phyloP scores from a whole-genome alignment of 2,888 invertebrate genomes.

The Deilephila porcellus region DNA sequence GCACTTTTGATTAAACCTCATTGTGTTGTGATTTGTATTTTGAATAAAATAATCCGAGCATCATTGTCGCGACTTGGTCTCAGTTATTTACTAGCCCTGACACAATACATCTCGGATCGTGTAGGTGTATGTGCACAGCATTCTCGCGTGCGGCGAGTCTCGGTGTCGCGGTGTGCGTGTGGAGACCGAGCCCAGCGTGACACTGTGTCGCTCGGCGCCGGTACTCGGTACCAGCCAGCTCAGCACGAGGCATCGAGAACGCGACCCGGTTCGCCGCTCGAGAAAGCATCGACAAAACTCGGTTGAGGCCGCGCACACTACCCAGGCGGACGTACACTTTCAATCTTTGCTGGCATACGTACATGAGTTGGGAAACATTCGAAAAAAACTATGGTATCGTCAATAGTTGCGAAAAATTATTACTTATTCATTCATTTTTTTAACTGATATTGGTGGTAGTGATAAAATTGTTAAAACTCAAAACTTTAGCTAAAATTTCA shows the following conservation, averaged over 20 bases:
- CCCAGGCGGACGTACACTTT: conserved; percentile 76
- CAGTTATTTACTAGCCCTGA: conserved; percentile 69
- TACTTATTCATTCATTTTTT: not conserved
- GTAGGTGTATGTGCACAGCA: conserved; percentile 53
- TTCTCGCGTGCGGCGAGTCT: conserved; percentile 42
- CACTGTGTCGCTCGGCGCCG: conserved; percentile 43
- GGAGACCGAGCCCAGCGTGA: conserved; percentile 47
- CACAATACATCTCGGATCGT: conserved; percentile 57
- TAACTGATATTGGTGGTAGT: too few species aligned
- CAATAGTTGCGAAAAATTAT: conserved; percentile 48
- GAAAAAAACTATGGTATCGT: conserved; percentile 54
- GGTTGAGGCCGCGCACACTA: conserved; percentile 80
- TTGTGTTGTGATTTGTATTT: conserved; percentile 10
- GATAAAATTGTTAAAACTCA: not conserved
- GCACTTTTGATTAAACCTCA: not conserved
- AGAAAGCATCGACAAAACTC: conserved; percentile 85
- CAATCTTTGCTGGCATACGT: conserved; percentile 70
- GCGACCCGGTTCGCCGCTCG: conserved; percentile 83
- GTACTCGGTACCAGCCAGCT: conserved; percentile 50
- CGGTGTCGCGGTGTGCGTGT: conserved; percentile 53
- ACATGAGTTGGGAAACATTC: conserved; percentile 59
- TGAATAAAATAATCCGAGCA: conserved; percentile 40
- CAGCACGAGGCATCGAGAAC: conserved; percentile 78
- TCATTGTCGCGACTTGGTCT: conserved; percentile 41
- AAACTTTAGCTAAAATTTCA: too few species aligned